A percentile compares a stretch with the other conserved stretches of the same genome.
These are phyloP conservation scores for Protobothrops mucrosquamatus DNA, from an alignment of 2,113 vertebrate species.

Conservation along the genomic window DNA sequence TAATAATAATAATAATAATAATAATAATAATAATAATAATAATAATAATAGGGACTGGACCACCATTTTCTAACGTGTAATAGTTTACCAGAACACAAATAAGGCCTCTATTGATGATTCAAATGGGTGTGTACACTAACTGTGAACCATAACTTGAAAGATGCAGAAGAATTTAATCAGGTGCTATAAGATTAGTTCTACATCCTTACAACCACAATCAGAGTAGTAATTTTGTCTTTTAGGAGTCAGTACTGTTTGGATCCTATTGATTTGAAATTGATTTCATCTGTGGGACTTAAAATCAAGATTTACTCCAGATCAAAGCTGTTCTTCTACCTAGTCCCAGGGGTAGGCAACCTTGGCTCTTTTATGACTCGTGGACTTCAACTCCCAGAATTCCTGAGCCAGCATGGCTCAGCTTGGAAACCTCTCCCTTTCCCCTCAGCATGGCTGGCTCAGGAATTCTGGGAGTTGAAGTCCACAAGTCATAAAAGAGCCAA, in stretches of 20 bases:
- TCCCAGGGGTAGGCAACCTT: no score
- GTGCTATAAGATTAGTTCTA: not conserved
- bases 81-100: not conserved
- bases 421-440: no score
- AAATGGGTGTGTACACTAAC: accelerated
- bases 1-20: no score
- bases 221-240: not conserved
- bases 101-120: not conserved
- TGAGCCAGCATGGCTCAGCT: no score
- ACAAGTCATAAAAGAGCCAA: no score
- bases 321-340: not conserved
- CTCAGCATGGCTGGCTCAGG: no score
- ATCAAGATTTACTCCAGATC: not conserved
- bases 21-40: no score
- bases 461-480: no score
- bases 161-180: not conserved
- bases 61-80: no score
- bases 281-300: not conserved
- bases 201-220: not conserved
- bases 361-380: no score
- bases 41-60: no score
- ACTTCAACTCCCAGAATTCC: no score
- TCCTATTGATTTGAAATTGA: not conserved
- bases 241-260: not conserved
- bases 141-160: not conserved